Conservation (phyloP, 2,797 vertebrate genomes). For the Phoebastria nigripes region DNA sequence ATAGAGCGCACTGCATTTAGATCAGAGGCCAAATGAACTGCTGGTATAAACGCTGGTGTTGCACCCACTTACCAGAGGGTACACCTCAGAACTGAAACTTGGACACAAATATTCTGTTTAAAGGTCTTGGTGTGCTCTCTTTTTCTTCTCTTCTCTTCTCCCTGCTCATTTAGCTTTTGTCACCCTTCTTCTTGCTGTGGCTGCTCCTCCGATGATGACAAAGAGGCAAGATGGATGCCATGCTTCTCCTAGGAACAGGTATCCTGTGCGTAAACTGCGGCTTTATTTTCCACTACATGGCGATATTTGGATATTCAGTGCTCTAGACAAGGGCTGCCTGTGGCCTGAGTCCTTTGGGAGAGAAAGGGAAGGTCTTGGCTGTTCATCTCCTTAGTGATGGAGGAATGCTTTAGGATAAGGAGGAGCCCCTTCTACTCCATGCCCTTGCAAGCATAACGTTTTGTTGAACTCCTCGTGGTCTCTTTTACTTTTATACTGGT, state of each 20-base stretch:
- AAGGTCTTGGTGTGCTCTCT: background rate
- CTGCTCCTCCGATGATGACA: background rate
- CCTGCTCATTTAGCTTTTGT: background rate
- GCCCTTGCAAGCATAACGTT: background rate
- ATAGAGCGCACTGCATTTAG: background rate
- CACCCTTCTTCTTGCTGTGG: background rate
- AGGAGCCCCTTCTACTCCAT: background rate
- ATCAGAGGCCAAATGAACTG: background rate
- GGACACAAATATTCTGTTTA: background rate
- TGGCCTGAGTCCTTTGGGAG: background rate
- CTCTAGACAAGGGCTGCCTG: background rate
- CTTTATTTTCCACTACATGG: background rate
- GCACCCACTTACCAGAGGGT: background rate
- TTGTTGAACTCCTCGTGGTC: background rate
- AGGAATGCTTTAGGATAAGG: background rate
- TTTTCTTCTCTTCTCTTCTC: background rate
- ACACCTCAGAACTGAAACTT: background rate
- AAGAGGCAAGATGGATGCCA: background rate
- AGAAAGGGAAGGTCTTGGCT: background rate
- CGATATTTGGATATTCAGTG: background rate
- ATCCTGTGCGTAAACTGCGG: background rate
- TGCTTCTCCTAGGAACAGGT: background rate
- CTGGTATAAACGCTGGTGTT: background rate
- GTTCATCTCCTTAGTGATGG: background rate
- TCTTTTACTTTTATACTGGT: background rate